Percentiles rank a stretch among this genome's conserved stretches.
Conservation (phyloP, 53 echinoderm and acorn worm genomes). For the Holothuria scabra region DNA sequence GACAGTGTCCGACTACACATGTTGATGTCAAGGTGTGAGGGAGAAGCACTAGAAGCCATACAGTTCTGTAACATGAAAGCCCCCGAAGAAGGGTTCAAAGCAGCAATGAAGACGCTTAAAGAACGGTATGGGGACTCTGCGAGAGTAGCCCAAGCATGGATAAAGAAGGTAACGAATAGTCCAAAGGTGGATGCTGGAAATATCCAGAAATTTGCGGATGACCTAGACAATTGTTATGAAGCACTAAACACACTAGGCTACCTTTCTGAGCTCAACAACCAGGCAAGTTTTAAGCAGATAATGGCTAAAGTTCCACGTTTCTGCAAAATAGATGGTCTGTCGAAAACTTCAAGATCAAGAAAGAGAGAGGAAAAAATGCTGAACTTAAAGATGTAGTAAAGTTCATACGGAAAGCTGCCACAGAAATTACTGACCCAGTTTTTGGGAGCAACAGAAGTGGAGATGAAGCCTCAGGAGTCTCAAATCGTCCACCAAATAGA, state of each 20-base stretch:
- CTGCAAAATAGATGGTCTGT: constrained; percentile 51
- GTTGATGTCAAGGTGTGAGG: constrained; percentile 40
- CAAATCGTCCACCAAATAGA: not conserved
- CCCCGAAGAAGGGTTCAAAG: constrained; percentile 42
- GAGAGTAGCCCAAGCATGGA: constrained; percentile 50
- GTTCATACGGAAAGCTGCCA: constrained; percentile 44
- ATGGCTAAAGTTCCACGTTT: constrained; percentile 52
- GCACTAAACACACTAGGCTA: constrained; percentile 29
- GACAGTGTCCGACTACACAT: constrained; percentile 45
- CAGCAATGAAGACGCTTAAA: constrained; percentile 1
- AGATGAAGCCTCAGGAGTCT: not conserved
- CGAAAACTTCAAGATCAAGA: constrained; percentile 29
- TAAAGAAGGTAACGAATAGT: constrained; percentile 33
- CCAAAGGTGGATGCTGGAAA: constrained; percentile 1
- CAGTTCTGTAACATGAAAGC: constrained; percentile 54
- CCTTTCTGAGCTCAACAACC: constrained; percentile 49
- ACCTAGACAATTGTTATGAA: constrained; percentile 16
- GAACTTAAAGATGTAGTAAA: constrained; percentile 40
- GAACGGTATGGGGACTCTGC: constrained; percentile 46
- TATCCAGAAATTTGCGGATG: constrained; percentile 18
- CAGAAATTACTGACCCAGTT: constrained; percentile 51
- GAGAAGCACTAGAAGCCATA: constrained; percentile 53
- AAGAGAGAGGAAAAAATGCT: constrained; percentile 14
- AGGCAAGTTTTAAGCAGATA: constrained; percentile 45
- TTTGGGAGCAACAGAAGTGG: constrained; percentile 16